Conservation (phyloP, 1,140 invertebrate genomes). For the Brachionus asplanchnoidis region DNA sequence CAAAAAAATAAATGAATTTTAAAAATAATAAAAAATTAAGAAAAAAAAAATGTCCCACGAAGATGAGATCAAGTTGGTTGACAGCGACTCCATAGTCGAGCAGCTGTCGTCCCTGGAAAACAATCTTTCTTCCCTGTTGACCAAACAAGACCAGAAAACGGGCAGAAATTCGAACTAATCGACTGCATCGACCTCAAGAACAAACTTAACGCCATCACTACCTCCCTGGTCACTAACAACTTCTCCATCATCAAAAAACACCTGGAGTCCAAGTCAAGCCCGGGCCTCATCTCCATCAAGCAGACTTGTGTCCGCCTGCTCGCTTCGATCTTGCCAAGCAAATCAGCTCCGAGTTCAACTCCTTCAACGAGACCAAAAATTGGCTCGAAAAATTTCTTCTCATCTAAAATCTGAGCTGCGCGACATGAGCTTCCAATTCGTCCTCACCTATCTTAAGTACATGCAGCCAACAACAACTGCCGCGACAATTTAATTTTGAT, state of each 20-base stretch:
- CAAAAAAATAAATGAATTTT: too few relatives aligned
- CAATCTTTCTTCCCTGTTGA: not conserved
- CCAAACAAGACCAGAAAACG: not conserved
- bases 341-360: constrained; percentile 22
- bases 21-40: too few relatives aligned
- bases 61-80: not conserved
- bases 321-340: constrained; percentile 14
- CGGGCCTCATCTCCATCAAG: not conserved
- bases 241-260: not conserved
- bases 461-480: not conserved
- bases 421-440: constrained; percentile 4
- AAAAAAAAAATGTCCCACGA: not conserved
- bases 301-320: not conserved
- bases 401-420: constrained; percentile 5
- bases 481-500: not conserved
- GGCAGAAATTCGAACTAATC: not conserved
- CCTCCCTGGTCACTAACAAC: not conserved
- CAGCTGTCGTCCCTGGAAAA: constrained; percentile 5
- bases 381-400: constrained; percentile 34
- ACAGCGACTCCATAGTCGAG: not conserved
- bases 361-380: constrained; percentile 30
- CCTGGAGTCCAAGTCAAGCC: not conserved
- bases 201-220: not conserved
- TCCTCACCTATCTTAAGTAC: constrained; percentile 6
- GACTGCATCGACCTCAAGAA: constrained; percentile 9